phyloP scores from a whole-genome alignment of 2,888 invertebrate genomes.

The Parascotia fuliginaria region DNA sequence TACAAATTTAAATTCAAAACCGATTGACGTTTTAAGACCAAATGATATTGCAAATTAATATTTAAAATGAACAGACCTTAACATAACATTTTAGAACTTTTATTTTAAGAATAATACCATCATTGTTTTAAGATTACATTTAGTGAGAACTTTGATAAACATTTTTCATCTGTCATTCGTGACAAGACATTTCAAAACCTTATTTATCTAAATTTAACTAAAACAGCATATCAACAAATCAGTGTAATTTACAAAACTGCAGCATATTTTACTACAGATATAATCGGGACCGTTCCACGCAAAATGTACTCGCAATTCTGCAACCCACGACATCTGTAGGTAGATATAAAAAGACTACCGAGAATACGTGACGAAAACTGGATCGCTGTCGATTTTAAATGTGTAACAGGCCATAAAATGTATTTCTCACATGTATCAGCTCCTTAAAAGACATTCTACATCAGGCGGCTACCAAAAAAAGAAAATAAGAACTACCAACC shows the following conservation, averaged over 20 bases:
- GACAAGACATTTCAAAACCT: background rate
- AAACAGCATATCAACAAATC: conserved; percentile 19
- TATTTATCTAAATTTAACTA: conserved; percentile 6
- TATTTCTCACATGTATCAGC: conserved; percentile 61
- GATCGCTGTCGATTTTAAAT: conserved; percentile 56
- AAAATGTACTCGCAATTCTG: conserved; percentile 30
- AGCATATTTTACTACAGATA: conserved; percentile 28
- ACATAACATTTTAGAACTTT: background rate
- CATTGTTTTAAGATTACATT: too few relatives aligned
- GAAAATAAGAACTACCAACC: conserved; percentile 45
- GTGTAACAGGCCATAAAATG: conserved; percentile 58
- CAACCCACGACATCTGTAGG: conserved; percentile 44
- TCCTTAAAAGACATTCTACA: conserved; percentile 53
- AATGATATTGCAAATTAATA: conserved; percentile 32
- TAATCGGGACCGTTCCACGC: conserved; percentile 30
- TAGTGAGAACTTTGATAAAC: too few relatives aligned
- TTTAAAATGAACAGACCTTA: conserved; percentile 20
- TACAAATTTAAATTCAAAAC: conserved; percentile 42
- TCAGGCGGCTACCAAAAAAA: conserved; percentile 55
- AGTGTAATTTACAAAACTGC: conserved; percentile 21
- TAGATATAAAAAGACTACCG: conserved; percentile 38
- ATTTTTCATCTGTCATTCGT: background rate
- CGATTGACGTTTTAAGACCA: conserved; percentile 38
- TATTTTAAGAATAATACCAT: too few relatives aligned
- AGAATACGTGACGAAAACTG: conserved; percentile 52